These are phyloP conservation scores for Spilosoma lubricipeda DNA, from an alignment of 2,888 invertebrate genomes.

Conservation along the genomic window DNA sequence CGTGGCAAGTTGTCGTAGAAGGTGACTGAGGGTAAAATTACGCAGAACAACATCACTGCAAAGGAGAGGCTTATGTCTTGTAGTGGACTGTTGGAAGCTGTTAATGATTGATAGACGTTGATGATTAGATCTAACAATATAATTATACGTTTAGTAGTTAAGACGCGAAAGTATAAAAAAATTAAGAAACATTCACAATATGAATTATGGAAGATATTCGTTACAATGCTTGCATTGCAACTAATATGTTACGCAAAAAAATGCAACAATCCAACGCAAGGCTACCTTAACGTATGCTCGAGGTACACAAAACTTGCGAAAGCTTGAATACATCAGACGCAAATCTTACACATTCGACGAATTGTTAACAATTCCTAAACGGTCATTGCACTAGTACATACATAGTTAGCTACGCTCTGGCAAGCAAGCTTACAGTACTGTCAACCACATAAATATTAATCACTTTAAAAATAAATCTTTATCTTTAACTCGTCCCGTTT, in stretches of 20 bases:
- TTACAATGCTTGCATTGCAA: neutral
- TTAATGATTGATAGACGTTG: too few relatives aligned
- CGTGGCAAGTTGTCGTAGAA: too few relatives aligned
- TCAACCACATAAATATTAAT: constrained; percentile 41
- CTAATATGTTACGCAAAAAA: too few relatives aligned
- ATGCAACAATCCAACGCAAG: neutral
- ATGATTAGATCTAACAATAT: neutral
- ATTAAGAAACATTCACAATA: neutral
- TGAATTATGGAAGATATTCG: neutral
- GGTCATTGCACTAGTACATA: constrained; percentile 58
- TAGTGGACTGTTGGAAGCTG: too few relatives aligned
- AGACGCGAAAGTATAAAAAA: neutral
- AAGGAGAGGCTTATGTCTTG: too few relatives aligned
- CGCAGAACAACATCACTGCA: too few relatives aligned
- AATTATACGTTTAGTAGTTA: neutral
- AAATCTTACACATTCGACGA: constrained; percentile 9
- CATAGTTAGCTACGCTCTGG: constrained; percentile 57
- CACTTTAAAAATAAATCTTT: constrained; percentile 23
- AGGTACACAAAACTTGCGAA: neutral
- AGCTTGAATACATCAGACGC: neutral
- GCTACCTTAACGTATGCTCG: neutral
- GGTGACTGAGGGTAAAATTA: too few relatives aligned
- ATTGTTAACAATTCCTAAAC: constrained; percentile 49
- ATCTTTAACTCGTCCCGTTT: constrained; percentile 27
- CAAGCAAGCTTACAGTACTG: constrained; percentile 50